Base-by-base conservation (phyloP, 53 echinoderm and acorn worm genomes). In the Apostichopus leukothele region DNA sequence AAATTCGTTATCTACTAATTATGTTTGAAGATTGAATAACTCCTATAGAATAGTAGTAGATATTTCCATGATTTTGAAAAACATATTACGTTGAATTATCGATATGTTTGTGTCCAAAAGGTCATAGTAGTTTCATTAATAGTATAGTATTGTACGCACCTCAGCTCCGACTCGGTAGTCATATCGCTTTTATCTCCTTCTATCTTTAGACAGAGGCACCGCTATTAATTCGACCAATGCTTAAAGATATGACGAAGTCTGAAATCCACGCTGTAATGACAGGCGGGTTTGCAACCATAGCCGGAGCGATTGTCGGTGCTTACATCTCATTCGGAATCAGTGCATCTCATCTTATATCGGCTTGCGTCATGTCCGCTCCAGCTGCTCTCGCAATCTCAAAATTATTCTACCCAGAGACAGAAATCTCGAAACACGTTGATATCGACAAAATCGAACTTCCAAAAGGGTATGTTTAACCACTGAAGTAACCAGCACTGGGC, bases 251-350 rank as follows among this genome's bases (percentile, higher is more conserved):
- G 96, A 96, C 96, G 8, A 90, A 86, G 25, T 96, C 96, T 60
- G 96, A 96, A 75, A 89, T 96, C 26, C 96, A 96, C 84, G 96
- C 96, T 4, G 96, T 96, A 20, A 96, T 96, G 96, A 96, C 96
- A 16, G 96, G 96, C 16, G 96, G 96, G 25, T 96, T 96, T 79
- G 96, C 96, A 1, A 94, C 96, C 20, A 96, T 96, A 11, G 96
- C 96, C 18, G 96, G 92, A n/a, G 63, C 76, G 16, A 77, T 92
- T 6, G 74, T 94, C 9, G 94, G 94, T 1, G 92, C 90, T 23
- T 94, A 92, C 81, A 89, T 94, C 21, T 60, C 90, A 20, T 84
- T 67, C 53, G 94, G 94, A 10, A 90, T 94, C 39, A 92, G 92
- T 76, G 83, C 94, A 22, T 83, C 93, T 5, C 93, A 93, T 88